phyloP scores from a whole-genome alignment of 1,140 invertebrate genomes.

The Helicorthomorpha holstii region DNA sequence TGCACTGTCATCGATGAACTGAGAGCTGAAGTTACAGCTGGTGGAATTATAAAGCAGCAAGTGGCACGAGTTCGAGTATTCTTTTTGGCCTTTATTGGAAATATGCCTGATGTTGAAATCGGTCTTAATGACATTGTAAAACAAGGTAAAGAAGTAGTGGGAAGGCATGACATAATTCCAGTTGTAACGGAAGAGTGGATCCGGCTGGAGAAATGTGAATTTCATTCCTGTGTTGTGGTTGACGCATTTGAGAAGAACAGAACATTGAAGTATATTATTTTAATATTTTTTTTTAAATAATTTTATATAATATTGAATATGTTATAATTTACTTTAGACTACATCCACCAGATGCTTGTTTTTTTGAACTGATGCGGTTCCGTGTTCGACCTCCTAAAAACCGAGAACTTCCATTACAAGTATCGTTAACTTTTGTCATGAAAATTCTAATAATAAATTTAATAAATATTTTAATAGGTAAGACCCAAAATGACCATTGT shows the following conservation, averaged over 20 bases:
- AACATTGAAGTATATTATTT: constrained; percentile 59
- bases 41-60: constrained; percentile 71
- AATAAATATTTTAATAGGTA: no score
- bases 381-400: constrained; percentile 88
- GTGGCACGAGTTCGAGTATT: constrained; percentile 88
- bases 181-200: constrained; percentile 99
- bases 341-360: constrained; percentile 95
- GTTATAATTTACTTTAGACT: constrained; percentile 36
- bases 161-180: constrained; percentile 96
- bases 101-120: constrained; percentile 36
- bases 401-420: constrained; percentile 86
- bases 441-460: no score
- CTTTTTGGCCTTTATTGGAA: constrained; percentile 73
- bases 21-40: constrained; percentile 76
- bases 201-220: constrained; percentile 79
- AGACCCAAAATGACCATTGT: constrained; percentile 13
- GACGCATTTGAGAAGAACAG: constrained; percentile 78
- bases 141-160: constrained; percentile 96
- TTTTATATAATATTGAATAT: neutral
- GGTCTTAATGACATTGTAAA: constrained; percentile 92
- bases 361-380: constrained; percentile 93
- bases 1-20: constrained; percentile 92
- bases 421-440: constrained; percentile 57
- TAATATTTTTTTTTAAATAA: neutral
- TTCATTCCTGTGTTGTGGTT: constrained; percentile 83